phyloP scores from a whole-genome alignment of 2,113 vertebrate genomes.

The Lanius ludovicianus region DNA sequence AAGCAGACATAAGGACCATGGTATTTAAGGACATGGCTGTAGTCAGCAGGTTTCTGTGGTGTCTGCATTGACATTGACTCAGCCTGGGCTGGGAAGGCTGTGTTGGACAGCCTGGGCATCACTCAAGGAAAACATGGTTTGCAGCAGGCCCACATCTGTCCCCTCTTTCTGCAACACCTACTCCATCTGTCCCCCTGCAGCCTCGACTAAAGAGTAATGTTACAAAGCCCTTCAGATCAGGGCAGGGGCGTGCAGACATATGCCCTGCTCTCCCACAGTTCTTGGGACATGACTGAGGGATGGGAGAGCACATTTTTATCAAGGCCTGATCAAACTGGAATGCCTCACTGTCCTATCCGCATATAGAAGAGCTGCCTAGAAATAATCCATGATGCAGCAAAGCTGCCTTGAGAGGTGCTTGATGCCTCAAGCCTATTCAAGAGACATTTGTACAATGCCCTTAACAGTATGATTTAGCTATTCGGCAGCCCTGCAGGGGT shows the following conservation, averaged over 20 bases:
- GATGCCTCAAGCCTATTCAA: background rate
- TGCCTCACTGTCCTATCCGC: background rate
- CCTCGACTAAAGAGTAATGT: rapidly evolving
- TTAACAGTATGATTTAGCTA: background rate
- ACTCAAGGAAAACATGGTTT: background rate
- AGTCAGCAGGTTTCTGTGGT: background rate
- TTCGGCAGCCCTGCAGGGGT: background rate
- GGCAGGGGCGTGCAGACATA: background rate
- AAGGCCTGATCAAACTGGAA: background rate
- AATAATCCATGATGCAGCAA: background rate
- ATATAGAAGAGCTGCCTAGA: background rate
- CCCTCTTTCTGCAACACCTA: background rate
- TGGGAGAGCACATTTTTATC: background rate
- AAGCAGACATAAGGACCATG: background rate
- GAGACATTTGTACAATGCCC: background rate
- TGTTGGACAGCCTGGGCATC: background rate
- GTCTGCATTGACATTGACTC: background rate
- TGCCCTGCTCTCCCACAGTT: background rate
- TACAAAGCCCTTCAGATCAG: background rate
- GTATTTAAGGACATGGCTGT: background rate
- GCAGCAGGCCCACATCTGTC: background rate
- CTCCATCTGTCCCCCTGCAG: background rate
- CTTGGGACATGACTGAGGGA: background rate
- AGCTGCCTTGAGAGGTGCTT: background rate
- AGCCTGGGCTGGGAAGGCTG: background rate